A percentile compares a stretch with the other conserved stretches of the same genome.
Evolutionary conservation across 2,113 vertebrate species (phyloP).

Genomic region (Xerus inauris): DNA sequence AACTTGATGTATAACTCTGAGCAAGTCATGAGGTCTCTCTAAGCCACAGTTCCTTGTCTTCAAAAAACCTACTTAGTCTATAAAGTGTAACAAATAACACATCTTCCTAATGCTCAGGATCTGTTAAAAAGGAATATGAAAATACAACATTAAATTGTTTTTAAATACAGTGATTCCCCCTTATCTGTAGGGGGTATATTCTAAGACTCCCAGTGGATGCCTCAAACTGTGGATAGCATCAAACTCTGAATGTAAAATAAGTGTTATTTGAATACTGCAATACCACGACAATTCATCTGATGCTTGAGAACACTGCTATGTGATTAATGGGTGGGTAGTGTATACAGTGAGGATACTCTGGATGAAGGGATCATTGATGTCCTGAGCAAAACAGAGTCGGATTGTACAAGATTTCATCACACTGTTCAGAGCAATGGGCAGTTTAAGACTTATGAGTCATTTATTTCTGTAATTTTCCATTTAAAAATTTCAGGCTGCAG

Average conservation of each 20-base stretch:
- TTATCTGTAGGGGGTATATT: background rate
- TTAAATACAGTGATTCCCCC: background rate
- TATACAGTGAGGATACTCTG: background rate
- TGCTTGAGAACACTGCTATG: no score
- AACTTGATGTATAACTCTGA: background rate
- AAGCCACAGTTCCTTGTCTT: background rate
- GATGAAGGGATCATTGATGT: background rate
- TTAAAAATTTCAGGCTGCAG: background rate
- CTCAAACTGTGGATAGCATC: background rate
- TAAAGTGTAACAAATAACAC: background rate
- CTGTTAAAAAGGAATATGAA: background rate
- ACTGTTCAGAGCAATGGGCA: background rate
- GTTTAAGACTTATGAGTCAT: background rate
- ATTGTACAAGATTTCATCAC: background rate
- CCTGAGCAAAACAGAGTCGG: background rate
- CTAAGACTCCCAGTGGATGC: background rate
- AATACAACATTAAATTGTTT: background rate
- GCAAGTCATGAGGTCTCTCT: background rate
- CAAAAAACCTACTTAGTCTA: constrained; percentile 3
- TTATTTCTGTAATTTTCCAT: background rate
- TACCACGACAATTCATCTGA: background rate
- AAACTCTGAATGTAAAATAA: background rate
- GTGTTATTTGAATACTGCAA: background rate
- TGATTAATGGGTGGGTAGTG: background rate
- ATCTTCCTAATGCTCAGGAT: background rate